Conservation (phyloP, 2,888 invertebrate genomes). For the Ichneumoninae sp. region DNA sequence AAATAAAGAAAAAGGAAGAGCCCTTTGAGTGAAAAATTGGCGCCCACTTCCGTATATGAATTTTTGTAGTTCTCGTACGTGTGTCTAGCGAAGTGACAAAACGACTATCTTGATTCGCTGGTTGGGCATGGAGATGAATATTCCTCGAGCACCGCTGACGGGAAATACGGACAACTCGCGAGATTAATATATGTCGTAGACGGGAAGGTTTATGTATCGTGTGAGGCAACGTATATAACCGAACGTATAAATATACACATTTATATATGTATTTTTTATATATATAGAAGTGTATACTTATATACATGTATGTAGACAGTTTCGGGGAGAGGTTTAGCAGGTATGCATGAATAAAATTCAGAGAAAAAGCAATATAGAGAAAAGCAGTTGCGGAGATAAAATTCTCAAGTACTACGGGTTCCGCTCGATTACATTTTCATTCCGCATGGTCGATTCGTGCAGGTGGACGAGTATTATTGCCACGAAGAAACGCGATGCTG, state of each 20-base stretch:
- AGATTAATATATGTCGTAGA: constrained; percentile 37
- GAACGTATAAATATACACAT: not conserved
- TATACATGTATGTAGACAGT: not conserved
- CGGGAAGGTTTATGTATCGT: not conserved
- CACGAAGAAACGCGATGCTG: constrained; percentile 3
- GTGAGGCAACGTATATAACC: not conserved
- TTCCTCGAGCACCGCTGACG: not conserved
- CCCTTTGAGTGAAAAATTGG: not conserved
- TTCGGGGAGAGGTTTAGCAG: constrained; percentile 15
- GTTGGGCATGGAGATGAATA: constrained; percentile 35
- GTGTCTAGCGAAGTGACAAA: constrained; percentile 14
- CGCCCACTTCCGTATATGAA: constrained; percentile 17
- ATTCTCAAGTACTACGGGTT: constrained; percentile 20
- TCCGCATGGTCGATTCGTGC: not conserved
- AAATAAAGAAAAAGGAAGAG: not conserved
- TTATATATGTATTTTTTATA: not conserved
- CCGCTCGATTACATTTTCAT: constrained; percentile 30
- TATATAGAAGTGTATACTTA: not conserved
- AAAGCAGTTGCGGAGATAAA: constrained; percentile 29
- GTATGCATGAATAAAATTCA: constrained; percentile 41
- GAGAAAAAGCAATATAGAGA: constrained; percentile 39
- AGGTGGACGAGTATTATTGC: constrained; percentile 14
- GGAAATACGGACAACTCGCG: constrained; percentile 14
- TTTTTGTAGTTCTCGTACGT: not conserved
- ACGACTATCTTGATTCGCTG: constrained; percentile 27